Evolutionary conservation across 1,140 invertebrate genomes (phyloP), one percentile per base, ranked within the genome.

Genomic region (Zaprionus lachaisei): DNA sequence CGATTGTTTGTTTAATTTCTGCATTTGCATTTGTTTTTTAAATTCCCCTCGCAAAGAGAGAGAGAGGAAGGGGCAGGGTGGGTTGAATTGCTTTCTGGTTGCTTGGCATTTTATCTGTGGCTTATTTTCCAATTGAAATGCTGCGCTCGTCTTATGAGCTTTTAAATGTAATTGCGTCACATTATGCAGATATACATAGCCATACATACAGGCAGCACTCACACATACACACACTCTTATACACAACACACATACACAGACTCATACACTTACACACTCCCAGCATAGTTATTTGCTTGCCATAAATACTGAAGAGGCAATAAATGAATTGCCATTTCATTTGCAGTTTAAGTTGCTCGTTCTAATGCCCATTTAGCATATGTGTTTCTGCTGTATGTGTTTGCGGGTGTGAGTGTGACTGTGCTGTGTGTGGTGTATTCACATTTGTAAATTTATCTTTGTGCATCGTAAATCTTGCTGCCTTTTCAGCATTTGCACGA

Each of bases 291-390:
- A 81, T 89, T 80, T 87, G 80, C 80, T 79, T 80, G 73, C 73
- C 73, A 89, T 89, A 87, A 87, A 87, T 81, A 87, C 80, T 64
- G 83, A 51, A 31, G 57, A 65, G 70, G 71, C 64, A 79, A 81
- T 83, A 87, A 89, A 90, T 79, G 81, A 81, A 89, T 90, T 89
- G 74, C 81, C 81, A 84, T 89, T 89, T 84, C 74, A 87, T 89
- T 87, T 89, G 80, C 74, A 81, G 84, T 77, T 77, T 47, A 60
- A 71, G 63, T 77, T 66, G 64, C 62, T 64, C 47, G 61, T 74
- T 37, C 80, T 75, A 82, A 82, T 81, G 75, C 80, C 75, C 80
- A 70, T 71, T 74, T 77, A 71, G 79, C 79, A 67, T 77, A 75
- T 69, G 72, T 70, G 60, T 68, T 71, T 44, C 28, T 12, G 22